Percentiles rank a stretch among this genome's conserved stretches.
These are phyloP conservation scores for Merluccius polli DNA, from an alignment of 2,797 vertebrate genomes.

Conservation along the genomic window DNA sequence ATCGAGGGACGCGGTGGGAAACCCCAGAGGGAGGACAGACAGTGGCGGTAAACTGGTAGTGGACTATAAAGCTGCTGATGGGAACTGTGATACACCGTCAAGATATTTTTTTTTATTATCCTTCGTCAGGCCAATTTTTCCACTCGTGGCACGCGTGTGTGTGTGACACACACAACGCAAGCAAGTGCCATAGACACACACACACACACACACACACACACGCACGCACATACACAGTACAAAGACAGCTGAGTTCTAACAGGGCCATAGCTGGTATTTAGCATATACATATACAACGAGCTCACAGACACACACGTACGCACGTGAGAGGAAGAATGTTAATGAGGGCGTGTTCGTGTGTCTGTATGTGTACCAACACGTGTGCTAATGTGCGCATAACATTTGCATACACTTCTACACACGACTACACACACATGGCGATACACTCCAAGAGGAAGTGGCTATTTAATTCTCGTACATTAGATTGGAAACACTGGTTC, in stretches of 20 bases:
- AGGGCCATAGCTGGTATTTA: neutral
- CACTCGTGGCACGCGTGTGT: neutral
- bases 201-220: neutral
- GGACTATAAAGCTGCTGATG: conserved; percentile 3
- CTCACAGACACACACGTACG: neutral
- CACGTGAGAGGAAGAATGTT: neutral
- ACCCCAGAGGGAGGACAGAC: conserved; percentile 33
- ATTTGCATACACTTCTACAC: too few species aligned
- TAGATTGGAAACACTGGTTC: neutral
- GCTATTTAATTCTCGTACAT: neutral
- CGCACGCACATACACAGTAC: neutral
- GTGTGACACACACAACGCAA: neutral
- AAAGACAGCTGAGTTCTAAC: neutral
- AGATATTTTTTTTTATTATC: neutral
- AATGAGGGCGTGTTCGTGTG: neutral
- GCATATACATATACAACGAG: too few species aligned
- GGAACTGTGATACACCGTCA: conserved; percentile 20
- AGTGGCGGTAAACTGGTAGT: conserved; percentile 23
- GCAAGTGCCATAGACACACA: neutral
- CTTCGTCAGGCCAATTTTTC: conserved; percentile 22
- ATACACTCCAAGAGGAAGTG: neutral
- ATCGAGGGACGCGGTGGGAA: conserved; percentile 39
- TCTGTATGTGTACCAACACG: neutral
- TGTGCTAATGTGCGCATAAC: neutral
- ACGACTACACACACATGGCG: neutral